Evolutionary conservation across 2,888 invertebrate species (phyloP).

Genomic region (Timema cristinae): DNA sequence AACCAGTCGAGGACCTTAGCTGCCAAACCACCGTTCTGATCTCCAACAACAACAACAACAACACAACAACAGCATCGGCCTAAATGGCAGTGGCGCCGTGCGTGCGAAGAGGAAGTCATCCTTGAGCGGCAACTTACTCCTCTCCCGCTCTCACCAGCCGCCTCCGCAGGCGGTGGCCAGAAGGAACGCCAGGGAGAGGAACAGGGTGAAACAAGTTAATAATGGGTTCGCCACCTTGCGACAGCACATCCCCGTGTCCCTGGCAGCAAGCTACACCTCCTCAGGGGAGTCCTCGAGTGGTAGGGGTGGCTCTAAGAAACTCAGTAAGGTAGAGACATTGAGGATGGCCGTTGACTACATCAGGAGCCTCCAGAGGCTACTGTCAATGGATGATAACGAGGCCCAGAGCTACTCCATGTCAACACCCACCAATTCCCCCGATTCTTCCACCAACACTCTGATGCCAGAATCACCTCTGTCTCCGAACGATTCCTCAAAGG

Average conservation of each 20-base stretch:
- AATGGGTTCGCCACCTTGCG: slow-evolving; percentile 85
- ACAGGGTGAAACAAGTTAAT: slow-evolving; percentile 89
- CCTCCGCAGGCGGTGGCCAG: slow-evolving; percentile 80
- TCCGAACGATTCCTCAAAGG: slow-evolving; percentile 4
- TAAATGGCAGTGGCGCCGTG: too few relatives aligned
- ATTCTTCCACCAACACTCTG: slow-evolving; percentile 16
- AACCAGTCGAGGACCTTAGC: too few relatives aligned
- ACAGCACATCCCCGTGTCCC: slow-evolving; percentile 80
- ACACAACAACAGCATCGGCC: too few relatives aligned
- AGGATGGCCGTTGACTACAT: slow-evolving; percentile 91
- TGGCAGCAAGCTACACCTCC: slow-evolving; percentile 64
- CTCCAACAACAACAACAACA: too few relatives aligned
- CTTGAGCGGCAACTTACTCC: background rate
- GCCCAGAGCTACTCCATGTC: background rate
- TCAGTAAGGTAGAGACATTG: slow-evolving; percentile 84
- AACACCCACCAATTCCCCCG: slow-evolving; percentile 4
- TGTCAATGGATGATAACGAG: slow-evolving; percentile 59
- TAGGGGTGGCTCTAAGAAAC: slow-evolving; percentile 57
- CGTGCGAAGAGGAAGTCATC: too few relatives aligned
- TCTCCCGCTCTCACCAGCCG: slow-evolving; percentile 42
- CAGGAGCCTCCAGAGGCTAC: slow-evolving; percentile 68
- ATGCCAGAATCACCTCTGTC: slow-evolving; percentile 11
- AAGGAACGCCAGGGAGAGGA: slow-evolving; percentile 87
- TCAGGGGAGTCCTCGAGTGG: slow-evolving; percentile 54
- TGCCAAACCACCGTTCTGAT: too few relatives aligned